Evolutionary conservation across 2,797 vertebrate genomes (phyloP), one percentile per base, ranked within the genome.

Genomic region (Hipposideros larvatus): DNA sequence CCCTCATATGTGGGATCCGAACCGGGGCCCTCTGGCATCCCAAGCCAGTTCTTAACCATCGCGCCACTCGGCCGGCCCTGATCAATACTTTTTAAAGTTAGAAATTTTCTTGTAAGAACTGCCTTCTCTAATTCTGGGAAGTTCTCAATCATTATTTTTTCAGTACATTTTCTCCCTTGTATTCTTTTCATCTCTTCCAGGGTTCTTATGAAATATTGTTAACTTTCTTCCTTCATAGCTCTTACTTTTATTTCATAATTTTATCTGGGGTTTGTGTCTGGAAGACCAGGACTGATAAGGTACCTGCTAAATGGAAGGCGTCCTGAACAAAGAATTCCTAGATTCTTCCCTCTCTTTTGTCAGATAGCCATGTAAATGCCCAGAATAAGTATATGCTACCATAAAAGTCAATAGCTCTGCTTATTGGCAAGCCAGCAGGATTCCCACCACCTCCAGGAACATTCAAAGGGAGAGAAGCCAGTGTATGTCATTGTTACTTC

Each of bases 81-180:
- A 57, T 89, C 18, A 79, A 48, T 87, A 87, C 26, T 73, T 65
- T 91, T 95, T 91, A 61, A 95, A 73, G 4, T 63, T 71, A 79
- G 71, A 94, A 55, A 9, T 86, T 43, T 79, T 22, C 28, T 78
- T 46, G 21, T 28, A 73, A 86, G 43, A 79, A 79, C 31, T 86
- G 51, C 31, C 65, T 78, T 74, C 15, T 66, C 22, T 79, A 86
- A 46, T 71, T 86, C 46, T 65, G 73, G n/a, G 37, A 57, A 65
- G 14, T 57, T 55, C 31, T 59, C 34, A 22, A 37, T 73, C 14
- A 48, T 79, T 70, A 48, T 66, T 75, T 89, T 31, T 78, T 70
- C 16, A 51, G 70, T 70, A 51, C 26, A 70, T 65, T 78, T 78
- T 55, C 9, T 46, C 6, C 7, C 22, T 22, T 18, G 3, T 86